Evolutionary conservation across 2,888 invertebrate genomes (phyloP).

Genomic region (Scaptomyza parva): DNA sequence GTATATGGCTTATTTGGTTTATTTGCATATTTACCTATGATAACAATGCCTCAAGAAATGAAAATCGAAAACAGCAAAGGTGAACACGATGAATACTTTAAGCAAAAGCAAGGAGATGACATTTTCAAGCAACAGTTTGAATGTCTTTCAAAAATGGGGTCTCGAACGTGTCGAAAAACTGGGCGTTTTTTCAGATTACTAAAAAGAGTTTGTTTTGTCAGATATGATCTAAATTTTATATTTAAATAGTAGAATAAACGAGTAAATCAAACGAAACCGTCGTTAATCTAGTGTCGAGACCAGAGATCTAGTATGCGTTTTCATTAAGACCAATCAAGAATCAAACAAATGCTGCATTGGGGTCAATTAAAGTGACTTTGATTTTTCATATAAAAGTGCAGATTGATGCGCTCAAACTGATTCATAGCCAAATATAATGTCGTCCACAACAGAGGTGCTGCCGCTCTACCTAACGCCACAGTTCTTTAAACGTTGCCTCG

Average conservation of each 20-base stretch:
- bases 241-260: not conserved
- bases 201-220: not conserved
- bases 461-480: constrained; percentile 69
- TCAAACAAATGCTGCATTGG: constrained; percentile 50
- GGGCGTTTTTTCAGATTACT: not conserved
- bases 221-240: not conserved
- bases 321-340: constrained; percentile 60
- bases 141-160: not conserved
- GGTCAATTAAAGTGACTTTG: constrained; percentile 61
- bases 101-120: not conserved
- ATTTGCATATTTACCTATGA: not conserved
- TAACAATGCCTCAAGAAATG: not conserved
- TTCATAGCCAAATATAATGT: constrained; percentile 51
- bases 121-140: not conserved
- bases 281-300: constrained; percentile 49
- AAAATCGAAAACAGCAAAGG: not conserved
- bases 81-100: not conserved
- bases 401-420: constrained; percentile 11
- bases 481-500: constrained; percentile 76
- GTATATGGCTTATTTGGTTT: not conserved
- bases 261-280: constrained; percentile 48
- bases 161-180: not conserved
- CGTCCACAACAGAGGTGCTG: constrained; percentile 41
- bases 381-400: constrained; percentile 59
- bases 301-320: constrained; percentile 51